Conservation (phyloP, 2,888 invertebrate genomes). For the Eugnorisma glareosa region DNA sequence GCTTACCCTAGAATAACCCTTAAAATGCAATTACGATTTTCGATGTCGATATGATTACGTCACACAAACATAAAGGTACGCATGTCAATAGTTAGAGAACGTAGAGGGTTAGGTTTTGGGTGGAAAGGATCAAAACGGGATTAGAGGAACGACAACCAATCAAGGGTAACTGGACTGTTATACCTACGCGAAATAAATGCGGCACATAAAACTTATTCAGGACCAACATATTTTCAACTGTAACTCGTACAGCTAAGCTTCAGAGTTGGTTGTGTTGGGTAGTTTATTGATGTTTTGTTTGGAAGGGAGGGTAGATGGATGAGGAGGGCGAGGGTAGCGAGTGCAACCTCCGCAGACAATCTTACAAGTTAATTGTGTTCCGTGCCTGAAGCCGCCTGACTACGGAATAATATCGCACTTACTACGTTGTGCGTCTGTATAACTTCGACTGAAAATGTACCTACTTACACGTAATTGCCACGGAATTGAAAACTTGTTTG, state of each 20-base stretch:
- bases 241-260: constrained; percentile 70
- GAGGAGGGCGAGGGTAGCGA: constrained; percentile 86
- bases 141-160: constrained; percentile 93
- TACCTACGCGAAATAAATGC: constrained; percentile 91
- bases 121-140: constrained; percentile 93
- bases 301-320: constrained; percentile 88
- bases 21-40: constrained; percentile 63
- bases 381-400: constrained; percentile 88
- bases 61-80: constrained; percentile 82
- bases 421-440: constrained; percentile 67
- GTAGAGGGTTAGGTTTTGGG: constrained; percentile 91
- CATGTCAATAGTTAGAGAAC: constrained; percentile 90
- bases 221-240: constrained; percentile 68
- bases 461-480: constrained; percentile 28
- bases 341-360: constrained; percentile 90
- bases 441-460: constrained; percentile 58
- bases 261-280: constrained; percentile 67
- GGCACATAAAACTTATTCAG: constrained; percentile 87
- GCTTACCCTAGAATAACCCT: constrained; percentile 13
- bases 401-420: constrained; percentile 88
- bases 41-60: constrained; percentile 71
- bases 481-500: constrained; percentile 32
- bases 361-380: constrained; percentile 91
- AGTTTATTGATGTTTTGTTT: constrained; percentile 91
- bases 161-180: constrained; percentile 92